Conservation (phyloP, 2,113 vertebrate genomes). For the Turnix velox region DNA sequence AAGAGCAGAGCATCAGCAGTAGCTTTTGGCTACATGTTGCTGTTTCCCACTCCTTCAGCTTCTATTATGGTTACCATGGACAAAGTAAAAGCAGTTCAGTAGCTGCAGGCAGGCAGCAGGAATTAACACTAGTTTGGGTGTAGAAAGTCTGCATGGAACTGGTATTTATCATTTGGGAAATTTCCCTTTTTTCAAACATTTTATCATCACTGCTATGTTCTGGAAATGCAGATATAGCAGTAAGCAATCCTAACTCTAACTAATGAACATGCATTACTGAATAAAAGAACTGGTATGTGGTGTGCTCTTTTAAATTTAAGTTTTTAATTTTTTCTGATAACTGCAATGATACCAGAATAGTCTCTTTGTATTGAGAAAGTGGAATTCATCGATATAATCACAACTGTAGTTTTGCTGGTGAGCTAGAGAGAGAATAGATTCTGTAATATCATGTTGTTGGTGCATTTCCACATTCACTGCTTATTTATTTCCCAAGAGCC, state of each 20-base stretch:
- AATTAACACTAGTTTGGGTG: neutral
- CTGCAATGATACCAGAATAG: neutral
- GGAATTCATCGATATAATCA: neutral
- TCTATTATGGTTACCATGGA: neutral
- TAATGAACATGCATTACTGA: neutral
- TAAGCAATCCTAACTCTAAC: neutral
- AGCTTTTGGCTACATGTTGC: neutral
- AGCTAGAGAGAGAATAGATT: neutral
- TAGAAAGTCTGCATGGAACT: neutral
- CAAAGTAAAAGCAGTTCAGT: neutral
- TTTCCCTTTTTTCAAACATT: neutral
- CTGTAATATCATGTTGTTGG: neutral
- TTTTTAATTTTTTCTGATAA: neutral
- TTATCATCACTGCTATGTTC: neutral
- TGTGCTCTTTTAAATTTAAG: neutral
- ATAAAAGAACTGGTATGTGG: neutral
- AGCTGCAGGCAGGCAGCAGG: neutral
- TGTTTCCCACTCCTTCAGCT: neutral
- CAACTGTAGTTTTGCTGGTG: neutral
- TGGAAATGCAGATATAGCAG: neutral
- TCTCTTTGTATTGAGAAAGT: neutral
- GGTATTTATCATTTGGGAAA: neutral
- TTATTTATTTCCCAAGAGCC: constrained; percentile 15
- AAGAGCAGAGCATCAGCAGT: neutral
- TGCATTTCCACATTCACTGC: neutral